A percentile compares a stretch with the other conserved stretches of the same genome.
Conservation (phyloP, 2,113 vertebrate species). For the Bos javanicus region DNA sequence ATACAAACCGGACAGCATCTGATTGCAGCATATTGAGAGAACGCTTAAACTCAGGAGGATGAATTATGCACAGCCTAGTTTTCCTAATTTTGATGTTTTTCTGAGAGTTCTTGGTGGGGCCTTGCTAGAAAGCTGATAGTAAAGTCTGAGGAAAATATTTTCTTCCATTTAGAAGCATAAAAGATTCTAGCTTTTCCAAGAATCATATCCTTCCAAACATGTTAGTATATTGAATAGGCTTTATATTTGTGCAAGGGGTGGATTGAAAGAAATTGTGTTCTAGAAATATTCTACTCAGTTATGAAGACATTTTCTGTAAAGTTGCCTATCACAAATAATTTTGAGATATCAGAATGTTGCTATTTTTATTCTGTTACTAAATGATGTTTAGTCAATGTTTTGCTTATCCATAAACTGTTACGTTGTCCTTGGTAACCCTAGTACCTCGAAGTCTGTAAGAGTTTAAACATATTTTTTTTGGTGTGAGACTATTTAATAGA, state of each 20-base stretch:
- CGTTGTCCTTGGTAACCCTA: slow-evolving; percentile 54
- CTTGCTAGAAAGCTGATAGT: not conserved
- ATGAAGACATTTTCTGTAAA: slow-evolving; percentile 51
- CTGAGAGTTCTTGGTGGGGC: not conserved
- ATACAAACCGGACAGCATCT: not conserved
- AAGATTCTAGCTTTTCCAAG: not conserved
- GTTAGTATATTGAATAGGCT: not conserved
- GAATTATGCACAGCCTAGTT: not conserved
- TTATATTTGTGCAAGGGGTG: not conserved
- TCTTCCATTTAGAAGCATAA: not conserved
- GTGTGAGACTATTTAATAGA: slow-evolving; percentile 13
- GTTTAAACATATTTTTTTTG: slow-evolving; percentile 55
- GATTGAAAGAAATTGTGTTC: slow-evolving; percentile 21
- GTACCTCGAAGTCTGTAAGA: slow-evolving; percentile 63
- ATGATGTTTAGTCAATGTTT: slow-evolving; percentile 39
- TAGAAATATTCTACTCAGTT: slow-evolving; percentile 43
- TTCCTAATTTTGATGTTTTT: not conserved
- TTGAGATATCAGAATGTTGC: slow-evolving; percentile 55
- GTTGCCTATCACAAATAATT: slow-evolving; percentile 46
- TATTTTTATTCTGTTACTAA: slow-evolving; percentile 71
- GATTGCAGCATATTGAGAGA: not conserved
- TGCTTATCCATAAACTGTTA: slow-evolving; percentile 59
- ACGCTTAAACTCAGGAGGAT: not conserved
- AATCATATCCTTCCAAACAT: slow-evolving; percentile 37
- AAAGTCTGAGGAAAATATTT: slow-evolving; percentile 8